phyloP scores from a whole-genome alignment of 2,113 vertebrate species.

The Phylloscopus trochiloides region DNA sequence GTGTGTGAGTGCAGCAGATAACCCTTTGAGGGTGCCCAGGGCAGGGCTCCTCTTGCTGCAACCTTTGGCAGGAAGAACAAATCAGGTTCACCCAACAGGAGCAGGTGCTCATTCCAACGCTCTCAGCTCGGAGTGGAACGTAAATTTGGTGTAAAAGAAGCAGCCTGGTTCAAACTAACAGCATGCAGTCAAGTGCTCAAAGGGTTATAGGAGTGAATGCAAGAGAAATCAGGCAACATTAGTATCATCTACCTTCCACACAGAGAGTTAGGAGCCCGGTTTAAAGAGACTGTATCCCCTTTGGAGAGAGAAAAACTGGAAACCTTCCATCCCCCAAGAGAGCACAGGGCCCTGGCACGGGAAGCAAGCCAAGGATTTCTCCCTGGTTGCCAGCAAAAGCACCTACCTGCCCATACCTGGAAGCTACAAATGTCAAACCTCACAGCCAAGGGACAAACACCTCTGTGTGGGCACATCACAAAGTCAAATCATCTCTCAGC shows the following conservation, averaged over 20 bases:
- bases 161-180: conserved; percentile 56
- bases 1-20: conserved; percentile 60
- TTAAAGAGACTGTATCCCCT: conserved; percentile 90
- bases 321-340: not conserved
- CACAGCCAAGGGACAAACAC: not conserved
- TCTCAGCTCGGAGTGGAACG: not conserved
- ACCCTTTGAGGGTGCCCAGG: conserved; percentile 78
- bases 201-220: conserved; percentile 76
- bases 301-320: conserved; percentile 60
- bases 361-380: not conserved
- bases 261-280: conserved; percentile 67
- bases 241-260: conserved; percentile 62
- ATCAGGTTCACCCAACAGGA: not conserved
- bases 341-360: not conserved
- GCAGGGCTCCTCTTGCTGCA: conserved; percentile 36
- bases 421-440: not conserved
- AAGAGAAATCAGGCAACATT: conserved; percentile 69
- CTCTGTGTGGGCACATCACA: not conserved
- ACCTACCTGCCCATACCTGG: conserved; percentile 19
- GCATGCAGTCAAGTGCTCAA: conserved; percentile 82
- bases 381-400: not conserved
- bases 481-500: not conserved
- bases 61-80: not conserved
- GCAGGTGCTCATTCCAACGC: not conserved
- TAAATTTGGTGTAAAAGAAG: conserved; percentile 50